Conservation (phyloP, 30 jellyfish, hydroid and myxozoan genomes). For the Hydractinia echinata region DNA sequence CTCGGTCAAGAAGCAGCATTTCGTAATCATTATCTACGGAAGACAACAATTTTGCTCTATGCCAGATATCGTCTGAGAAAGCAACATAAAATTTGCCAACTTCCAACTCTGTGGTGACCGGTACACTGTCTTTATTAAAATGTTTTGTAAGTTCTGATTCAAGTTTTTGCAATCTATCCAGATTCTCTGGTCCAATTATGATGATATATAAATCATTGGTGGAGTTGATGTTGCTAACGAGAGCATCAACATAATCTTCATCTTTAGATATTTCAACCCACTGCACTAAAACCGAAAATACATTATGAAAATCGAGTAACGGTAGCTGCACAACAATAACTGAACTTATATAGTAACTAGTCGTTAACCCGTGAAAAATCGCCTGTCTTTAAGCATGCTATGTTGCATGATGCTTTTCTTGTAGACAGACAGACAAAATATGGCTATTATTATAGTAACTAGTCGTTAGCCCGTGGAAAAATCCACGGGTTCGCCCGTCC, state of each 20-base stretch:
- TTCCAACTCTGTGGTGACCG: slow-evolving; percentile 4
- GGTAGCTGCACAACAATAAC: too few species aligned
- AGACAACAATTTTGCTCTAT: slow-evolving; percentile 53
- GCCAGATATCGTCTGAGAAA: slow-evolving; percentile 58
- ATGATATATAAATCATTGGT: slow-evolving; percentile 44
- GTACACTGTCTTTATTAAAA: neutral
- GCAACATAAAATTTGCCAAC: slow-evolving; percentile 69
- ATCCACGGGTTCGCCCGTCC: too few species aligned
- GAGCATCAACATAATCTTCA: slow-evolving; percentile 39
- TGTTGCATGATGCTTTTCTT: too few species aligned
- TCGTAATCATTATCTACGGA: slow-evolving; percentile 42
- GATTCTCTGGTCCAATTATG: slow-evolving; percentile 58
- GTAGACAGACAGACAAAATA: too few species aligned
- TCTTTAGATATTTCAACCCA: slow-evolving; percentile 59
- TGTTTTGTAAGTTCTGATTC: slow-evolving; percentile 11
- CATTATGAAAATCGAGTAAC: too few species aligned
- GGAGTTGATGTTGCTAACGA: slow-evolving; percentile 51
- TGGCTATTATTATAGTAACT: too few species aligned
- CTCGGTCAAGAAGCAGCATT: slow-evolving; percentile 65
- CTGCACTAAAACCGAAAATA: slow-evolving; percentile 24
- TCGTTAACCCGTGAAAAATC: too few species aligned
- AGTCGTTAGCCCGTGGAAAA: too few species aligned
- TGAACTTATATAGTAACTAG: too few species aligned
- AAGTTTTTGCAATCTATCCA: slow-evolving; percentile 32
- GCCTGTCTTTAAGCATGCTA: too few species aligned